phyloP scores from a whole-genome alignment of 64 coral and sea anemone genomes.

The Stichodactyla helianthus region DNA sequence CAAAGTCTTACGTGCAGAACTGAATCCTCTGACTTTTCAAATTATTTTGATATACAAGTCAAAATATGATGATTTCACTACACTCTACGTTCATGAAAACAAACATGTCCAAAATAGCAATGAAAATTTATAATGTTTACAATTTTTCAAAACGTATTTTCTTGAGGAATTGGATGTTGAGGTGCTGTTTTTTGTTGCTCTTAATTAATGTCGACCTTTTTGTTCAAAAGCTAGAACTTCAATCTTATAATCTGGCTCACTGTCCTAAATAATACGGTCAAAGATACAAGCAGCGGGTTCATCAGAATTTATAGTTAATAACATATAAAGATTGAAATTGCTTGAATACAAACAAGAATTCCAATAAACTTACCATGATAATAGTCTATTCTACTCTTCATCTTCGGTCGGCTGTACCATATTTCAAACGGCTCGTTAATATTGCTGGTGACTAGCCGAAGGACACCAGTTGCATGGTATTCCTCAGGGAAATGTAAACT shows the following conservation, averaged over 20 bases:
- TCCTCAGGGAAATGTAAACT: constrained; percentile 76
- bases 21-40: neutral
- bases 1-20: too few species aligned
- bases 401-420: constrained; percentile 72
- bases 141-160: too few species aligned
- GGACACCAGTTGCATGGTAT: constrained; percentile 82
- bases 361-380: constrained; percentile 64
- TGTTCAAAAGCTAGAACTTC: too few species aligned
- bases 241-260: too few species aligned
- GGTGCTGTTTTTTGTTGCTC: too few species aligned
- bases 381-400: constrained; percentile 81
- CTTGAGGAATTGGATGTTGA: too few species aligned
- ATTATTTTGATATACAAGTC: neutral
- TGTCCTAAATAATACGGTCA: too few species aligned
- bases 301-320: too few species aligned
- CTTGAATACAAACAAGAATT: neutral
- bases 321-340: too few species aligned
- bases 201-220: too few species aligned
- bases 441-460: constrained; percentile 68
- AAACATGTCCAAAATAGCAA: neutral
- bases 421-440: constrained; percentile 86
- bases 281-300: too few species aligned
- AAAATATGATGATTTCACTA: constrained; percentile 15
- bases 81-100: neutral
- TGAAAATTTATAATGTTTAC: neutral